Evolutionary conservation across 2,113 vertebrate genomes (phyloP), one percentile per base, ranked within the genome.

Genomic region (Cacatua alba): DNA sequence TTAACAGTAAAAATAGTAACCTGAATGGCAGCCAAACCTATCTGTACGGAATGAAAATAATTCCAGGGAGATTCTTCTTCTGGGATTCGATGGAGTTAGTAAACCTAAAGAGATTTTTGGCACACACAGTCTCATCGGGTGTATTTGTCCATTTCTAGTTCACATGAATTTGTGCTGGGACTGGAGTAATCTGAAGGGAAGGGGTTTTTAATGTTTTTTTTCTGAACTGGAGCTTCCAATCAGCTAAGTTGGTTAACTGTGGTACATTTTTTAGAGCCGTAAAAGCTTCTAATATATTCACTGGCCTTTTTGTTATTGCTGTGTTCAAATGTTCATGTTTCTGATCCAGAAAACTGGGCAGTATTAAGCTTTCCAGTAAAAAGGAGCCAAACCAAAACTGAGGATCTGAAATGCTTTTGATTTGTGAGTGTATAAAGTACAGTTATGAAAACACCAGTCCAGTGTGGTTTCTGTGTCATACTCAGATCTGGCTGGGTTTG

Each of bases 1-100:
- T 95, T 93, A 80, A 86, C 69, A 84, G 60, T 81, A 92, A 94
- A 95, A 96, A 89, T 51, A 82, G 74, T 86, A 92, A 87, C 51
- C 29, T 92, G 77, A 95, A 92, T 86, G 90, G 31, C 79, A 88
- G 76, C 86, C 88, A 95, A 53, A 67, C 76, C 75, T 82, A 25
- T 37, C 49, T 86, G 29, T 52, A 83, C 41, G 60, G 64, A 60
- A 78, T 72, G 60, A 85, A 95, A 92, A 96, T 79, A 78, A 83
- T 33, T 94, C 51, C 43, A 25, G 23, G 16, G 31, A 83, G 46
- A 86, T 75, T 89, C 72, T 88, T 92, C 53, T 83, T 41, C 41
- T 52, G 68, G 20, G 59, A 76, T 90, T 81, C 63, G 9, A 60
- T 31, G 48, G 28, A 92, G 28, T 41, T 26, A 78, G 23, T 62